phyloP scores from a whole-genome alignment of 2,113 vertebrate genomes.

The Actenoides lindsayi region DNA sequence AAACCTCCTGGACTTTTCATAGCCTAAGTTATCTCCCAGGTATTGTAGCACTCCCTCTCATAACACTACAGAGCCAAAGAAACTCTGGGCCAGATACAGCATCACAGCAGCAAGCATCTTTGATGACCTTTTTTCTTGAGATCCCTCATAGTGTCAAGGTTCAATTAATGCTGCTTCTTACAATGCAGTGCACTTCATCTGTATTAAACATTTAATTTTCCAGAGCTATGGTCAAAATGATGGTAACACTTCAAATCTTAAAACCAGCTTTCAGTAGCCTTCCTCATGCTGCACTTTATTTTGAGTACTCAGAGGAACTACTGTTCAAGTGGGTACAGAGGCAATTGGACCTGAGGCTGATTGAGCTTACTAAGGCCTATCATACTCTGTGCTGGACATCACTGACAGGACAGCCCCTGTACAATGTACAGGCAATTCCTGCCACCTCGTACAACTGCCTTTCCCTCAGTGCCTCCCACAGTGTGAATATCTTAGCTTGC shows the following conservation, averaged over 20 bases:
- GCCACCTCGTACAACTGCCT: background rate
- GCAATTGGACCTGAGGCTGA: background rate
- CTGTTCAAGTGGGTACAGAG: background rate
- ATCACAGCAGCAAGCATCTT: background rate
- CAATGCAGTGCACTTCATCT: background rate
- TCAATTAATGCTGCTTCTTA: background rate
- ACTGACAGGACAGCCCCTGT: background rate
- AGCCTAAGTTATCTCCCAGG: background rate
- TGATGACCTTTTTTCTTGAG: background rate
- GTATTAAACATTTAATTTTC: background rate
- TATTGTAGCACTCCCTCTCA: fast-evolving
- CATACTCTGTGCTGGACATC: fast-evolving
- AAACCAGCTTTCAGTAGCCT: background rate
- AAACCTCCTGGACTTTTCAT: background rate
- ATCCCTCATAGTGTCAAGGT: background rate
- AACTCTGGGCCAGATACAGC: background rate
- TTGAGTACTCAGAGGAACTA: background rate
- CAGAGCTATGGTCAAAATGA: background rate
- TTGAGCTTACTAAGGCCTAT: fast-evolving
- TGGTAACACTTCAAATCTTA: background rate
- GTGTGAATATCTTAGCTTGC: background rate
- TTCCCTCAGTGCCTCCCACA: too few relatives aligned
- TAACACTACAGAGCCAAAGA: background rate
- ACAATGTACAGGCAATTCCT: background rate
- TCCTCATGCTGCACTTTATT: background rate